phyloP scores from a whole-genome alignment of 2,113 vertebrate species.

The Ceyx melanurus region DNA sequence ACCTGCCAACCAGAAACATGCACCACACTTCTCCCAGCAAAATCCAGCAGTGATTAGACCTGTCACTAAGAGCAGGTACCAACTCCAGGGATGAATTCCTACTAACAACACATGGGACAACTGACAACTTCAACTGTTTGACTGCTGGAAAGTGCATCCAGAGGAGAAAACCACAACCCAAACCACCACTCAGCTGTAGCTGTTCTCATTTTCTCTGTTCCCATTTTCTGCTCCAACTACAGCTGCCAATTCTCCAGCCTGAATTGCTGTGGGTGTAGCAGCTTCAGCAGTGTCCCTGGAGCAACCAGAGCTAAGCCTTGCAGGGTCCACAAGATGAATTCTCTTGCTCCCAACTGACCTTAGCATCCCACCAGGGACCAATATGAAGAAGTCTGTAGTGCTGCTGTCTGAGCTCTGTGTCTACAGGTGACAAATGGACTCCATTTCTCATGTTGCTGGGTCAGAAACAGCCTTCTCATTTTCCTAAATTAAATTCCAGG shows the following conservation, averaged over 20 bases:
- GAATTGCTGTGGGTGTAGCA: neutral
- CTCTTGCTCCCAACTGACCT: neutral
- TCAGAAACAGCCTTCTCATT: slow-evolving; percentile 37
- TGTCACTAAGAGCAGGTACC: neutral
- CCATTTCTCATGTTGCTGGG: slow-evolving; percentile 28
- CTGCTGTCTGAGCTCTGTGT: slow-evolving; percentile 13
- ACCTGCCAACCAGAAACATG: neutral
- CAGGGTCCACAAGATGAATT: slow-evolving; percentile 23
- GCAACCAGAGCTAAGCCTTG: neutral
- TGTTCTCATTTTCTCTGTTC: neutral
- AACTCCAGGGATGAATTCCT: neutral
- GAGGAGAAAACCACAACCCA: no score
- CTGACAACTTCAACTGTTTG: neutral
- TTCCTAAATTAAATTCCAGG: slow-evolving; percentile 52
- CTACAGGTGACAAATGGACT: slow-evolving; percentile 49
- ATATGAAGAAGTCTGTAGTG: neutral
- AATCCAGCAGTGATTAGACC: neutral
- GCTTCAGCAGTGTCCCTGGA: neutral
- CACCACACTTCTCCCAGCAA: neutral
- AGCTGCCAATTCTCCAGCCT: neutral
- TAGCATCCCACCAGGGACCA: slow-evolving; percentile 11
- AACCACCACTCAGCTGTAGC: neutral
- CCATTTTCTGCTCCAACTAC: neutral
- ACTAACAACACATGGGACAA: neutral
- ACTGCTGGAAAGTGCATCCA: neutral